phyloP scores from a whole-genome alignment of 1,140 invertebrate species.

The Oncopodura yosiiana region DNA sequence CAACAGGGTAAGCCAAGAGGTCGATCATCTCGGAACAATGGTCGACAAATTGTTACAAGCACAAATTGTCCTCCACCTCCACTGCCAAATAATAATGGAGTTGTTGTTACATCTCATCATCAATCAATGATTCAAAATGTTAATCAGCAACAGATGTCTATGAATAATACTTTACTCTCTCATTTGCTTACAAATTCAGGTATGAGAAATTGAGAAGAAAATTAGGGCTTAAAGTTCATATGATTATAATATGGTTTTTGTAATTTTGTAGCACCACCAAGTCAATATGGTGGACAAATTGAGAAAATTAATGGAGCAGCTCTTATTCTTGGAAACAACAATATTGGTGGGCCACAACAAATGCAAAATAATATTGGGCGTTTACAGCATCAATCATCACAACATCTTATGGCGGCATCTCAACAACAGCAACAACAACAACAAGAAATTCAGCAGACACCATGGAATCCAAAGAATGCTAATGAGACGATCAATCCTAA shows the following conservation, averaged over 20 bases:
- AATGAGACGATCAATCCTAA: slow-evolving; percentile 31
- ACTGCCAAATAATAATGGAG: slow-evolving; percentile 3
- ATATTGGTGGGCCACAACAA: background rate
- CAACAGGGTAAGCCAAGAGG: slow-evolving; percentile 26
- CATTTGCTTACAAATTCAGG: slow-evolving; percentile 21
- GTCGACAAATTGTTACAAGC: slow-evolving; percentile 2
- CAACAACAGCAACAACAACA: slow-evolving; percentile 42
- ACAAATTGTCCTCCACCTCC: slow-evolving; percentile 9
- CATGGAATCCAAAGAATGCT: slow-evolving; percentile 34
- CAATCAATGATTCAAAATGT: slow-evolving; percentile 7
- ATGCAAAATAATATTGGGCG: background rate
- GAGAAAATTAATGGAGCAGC: background rate
- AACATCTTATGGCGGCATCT: slow-evolving; percentile 21
- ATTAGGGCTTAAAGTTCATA: too few relatives aligned
- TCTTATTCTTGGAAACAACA: too few relatives aligned
- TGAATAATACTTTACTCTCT: slow-evolving; percentile 24
- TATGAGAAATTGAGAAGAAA: too few relatives aligned
- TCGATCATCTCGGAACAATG: slow-evolving; percentile 15
- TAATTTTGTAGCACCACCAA: background rate
- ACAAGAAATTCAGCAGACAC: slow-evolving; percentile 33
- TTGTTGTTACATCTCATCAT: slow-evolving; percentile 12
- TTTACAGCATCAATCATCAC: slow-evolving; percentile 32
- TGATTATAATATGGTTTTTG: background rate
- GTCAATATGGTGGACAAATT: background rate
- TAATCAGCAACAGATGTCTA: slow-evolving; percentile 15